A percentile compares a stretch with the other conserved stretches of the same genome.
Conservation (phyloP, 30 jellyfish, hydroid and myxozoan species). For the Nemopilema nomurai region DNA sequence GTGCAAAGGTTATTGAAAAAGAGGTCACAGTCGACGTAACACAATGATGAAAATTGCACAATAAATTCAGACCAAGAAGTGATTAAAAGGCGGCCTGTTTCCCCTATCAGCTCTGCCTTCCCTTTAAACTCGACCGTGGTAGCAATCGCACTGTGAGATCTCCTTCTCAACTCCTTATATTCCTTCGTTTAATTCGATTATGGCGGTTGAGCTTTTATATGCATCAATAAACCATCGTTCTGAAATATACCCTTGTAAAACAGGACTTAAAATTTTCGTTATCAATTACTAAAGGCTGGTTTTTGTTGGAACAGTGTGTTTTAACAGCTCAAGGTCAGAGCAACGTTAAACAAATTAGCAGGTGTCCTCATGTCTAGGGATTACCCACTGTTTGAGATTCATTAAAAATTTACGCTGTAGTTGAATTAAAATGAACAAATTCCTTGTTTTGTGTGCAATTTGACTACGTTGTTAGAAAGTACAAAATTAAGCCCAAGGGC, state of each 20-base stretch:
- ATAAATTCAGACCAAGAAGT: too few species aligned
- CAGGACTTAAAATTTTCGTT: background rate
- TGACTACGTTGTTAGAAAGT: background rate
- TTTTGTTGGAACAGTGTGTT: background rate
- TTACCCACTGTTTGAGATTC: conserved; percentile 7
- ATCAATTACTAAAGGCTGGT: background rate
- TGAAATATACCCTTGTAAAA: background rate
- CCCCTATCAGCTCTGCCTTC: too few species aligned
- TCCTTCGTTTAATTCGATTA: background rate
- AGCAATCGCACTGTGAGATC: too few species aligned
- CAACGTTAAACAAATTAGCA: conserved; percentile 4
- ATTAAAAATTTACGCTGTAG: conserved; percentile 5
- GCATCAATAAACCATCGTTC: background rate
- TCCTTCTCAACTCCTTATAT: background rate
- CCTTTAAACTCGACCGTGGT: too few species aligned
- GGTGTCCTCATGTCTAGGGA: conserved; percentile 9
- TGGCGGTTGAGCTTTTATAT: background rate
- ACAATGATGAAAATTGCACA: too few species aligned
- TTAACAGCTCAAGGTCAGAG: conserved; percentile 16
- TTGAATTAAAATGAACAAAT: conserved; percentile 6
- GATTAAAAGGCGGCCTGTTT: too few species aligned
- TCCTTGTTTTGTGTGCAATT: background rate
- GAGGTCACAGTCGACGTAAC: too few species aligned
- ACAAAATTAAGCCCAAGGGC: background rate
- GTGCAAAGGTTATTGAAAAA: too few species aligned